phyloP scores from a whole-genome alignment of 1,140 invertebrate species.

The Leucophenga varia region DNA sequence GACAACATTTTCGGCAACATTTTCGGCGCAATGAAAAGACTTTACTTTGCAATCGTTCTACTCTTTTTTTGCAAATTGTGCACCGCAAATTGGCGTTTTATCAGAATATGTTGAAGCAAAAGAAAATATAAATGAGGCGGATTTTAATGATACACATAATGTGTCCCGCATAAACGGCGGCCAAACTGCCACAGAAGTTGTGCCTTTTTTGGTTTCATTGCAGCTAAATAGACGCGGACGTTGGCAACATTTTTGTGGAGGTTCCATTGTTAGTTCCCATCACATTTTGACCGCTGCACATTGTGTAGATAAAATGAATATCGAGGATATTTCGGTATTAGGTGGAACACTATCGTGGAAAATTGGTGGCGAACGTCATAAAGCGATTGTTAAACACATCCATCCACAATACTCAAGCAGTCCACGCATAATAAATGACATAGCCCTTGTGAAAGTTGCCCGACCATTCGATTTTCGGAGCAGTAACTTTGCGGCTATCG shows the following conservation, averaged over 20 bases:
- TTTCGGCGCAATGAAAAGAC: too few relatives aligned
- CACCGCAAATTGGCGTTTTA: not conserved
- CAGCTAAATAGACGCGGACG: constrained; percentile 33
- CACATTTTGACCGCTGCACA: constrained; percentile 56
- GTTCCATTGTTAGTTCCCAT: constrained; percentile 46
- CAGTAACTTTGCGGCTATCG: constrained; percentile 24
- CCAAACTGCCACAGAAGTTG: constrained; percentile 28
- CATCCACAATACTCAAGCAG: constrained; percentile 41
- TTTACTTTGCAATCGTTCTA: constrained; percentile 1
- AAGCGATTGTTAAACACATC: constrained; percentile 25
- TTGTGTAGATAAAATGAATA: constrained; percentile 42
- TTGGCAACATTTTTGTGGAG: constrained; percentile 54
- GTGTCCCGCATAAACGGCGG: constrained; percentile 41
- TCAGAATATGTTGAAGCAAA: not conserved
- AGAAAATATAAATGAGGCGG: too few relatives aligned
- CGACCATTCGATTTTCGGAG: constrained; percentile 34
- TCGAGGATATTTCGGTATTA: constrained; percentile 49
- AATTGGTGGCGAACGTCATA: constrained; percentile 48
- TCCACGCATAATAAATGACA: constrained; percentile 42
- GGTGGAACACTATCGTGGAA: constrained; percentile 57
- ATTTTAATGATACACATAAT: not conserved
- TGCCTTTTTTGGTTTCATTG: constrained; percentile 49
- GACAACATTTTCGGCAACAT: too few relatives aligned
- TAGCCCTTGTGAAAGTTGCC: constrained; percentile 40
- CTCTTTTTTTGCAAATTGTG: not conserved